Conservation (phyloP, 2,113 vertebrate genomes). For the Chionis minor region DNA sequence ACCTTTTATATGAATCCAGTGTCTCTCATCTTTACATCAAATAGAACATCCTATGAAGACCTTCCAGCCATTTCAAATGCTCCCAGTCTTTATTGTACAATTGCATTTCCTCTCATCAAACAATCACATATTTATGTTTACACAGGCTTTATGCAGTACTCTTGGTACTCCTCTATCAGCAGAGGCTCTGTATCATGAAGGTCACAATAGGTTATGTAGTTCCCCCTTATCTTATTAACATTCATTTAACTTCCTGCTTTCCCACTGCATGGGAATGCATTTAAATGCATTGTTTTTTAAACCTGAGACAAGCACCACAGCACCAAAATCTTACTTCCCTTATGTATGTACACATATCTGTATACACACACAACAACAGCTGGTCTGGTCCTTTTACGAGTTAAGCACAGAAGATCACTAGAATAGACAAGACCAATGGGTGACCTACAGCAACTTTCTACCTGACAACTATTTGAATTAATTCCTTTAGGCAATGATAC, state of each 20-base stretch:
- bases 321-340: background rate
- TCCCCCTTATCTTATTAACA: background rate
- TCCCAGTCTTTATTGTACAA: background rate
- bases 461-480: background rate
- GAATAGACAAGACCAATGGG: background rate
- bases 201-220: background rate
- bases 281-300: background rate
- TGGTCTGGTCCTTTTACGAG: rapidly evolving
- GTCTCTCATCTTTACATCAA: background rate
- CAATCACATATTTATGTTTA: background rate
- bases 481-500: background rate
- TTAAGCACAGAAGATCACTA: background rate
- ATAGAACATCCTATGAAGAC: background rate
- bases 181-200: background rate
- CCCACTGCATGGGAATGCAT: no score
- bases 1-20: background rate
- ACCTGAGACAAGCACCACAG: background rate
- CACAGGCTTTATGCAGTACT: background rate
- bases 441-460: background rate
- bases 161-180: background rate
- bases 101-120: background rate
- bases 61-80: background rate
- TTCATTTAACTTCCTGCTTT: background rate
- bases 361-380: background rate
- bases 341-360: background rate